Evolutionary conservation across 2,888 invertebrate genomes (phyloP).

Genomic region (Drosophila algonquin): DNA sequence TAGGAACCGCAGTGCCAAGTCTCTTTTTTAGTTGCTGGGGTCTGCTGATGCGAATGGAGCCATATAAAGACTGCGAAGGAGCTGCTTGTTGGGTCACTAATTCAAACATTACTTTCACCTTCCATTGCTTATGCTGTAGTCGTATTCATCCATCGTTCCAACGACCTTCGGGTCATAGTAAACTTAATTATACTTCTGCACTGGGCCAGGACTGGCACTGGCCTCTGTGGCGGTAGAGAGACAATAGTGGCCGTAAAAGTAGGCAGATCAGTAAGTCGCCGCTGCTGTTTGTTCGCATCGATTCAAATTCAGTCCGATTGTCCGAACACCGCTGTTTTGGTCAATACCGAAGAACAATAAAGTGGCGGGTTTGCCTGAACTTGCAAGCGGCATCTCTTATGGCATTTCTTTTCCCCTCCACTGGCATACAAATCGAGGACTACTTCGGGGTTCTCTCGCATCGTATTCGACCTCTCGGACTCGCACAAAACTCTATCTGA

Average conservation of each 20-base stretch:
- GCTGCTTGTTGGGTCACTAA: slow-evolving; percentile 19
- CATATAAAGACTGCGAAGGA: slow-evolving; percentile 10
- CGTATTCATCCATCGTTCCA: slow-evolving; percentile 22
- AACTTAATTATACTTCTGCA: slow-evolving; percentile 45
- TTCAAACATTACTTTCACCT: slow-evolving; percentile 64
- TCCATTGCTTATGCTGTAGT: slow-evolving; percentile 18
- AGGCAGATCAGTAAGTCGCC: slow-evolving; percentile 39
- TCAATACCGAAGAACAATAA: slow-evolving; percentile 49
- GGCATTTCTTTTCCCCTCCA: slow-evolving; percentile 30
- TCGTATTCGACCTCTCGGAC: neutral
- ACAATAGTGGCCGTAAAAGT: slow-evolving; percentile 58
- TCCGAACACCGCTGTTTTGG: neutral
- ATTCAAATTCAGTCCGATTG: slow-evolving; percentile 57
- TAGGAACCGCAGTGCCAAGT: slow-evolving; percentile 33
- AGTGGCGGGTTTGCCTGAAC: slow-evolving; percentile 45
- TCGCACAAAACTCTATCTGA: too few relatives aligned
- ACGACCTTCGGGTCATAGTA: slow-evolving; percentile 32
- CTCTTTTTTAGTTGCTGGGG: slow-evolving; percentile 10
- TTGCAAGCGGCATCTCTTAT: slow-evolving; percentile 44
- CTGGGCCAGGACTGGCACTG: too few relatives aligned
- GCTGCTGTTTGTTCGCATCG: slow-evolving; percentile 9
- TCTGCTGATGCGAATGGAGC: slow-evolving; percentile 3
- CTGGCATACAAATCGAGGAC: slow-evolving; percentile 29
- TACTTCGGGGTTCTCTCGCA: slow-evolving; percentile 35
- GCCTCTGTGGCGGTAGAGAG: neutral